Evolutionary conservation across 2,888 invertebrate genomes (phyloP).

Genomic region (Euzophera pinguis): DNA sequence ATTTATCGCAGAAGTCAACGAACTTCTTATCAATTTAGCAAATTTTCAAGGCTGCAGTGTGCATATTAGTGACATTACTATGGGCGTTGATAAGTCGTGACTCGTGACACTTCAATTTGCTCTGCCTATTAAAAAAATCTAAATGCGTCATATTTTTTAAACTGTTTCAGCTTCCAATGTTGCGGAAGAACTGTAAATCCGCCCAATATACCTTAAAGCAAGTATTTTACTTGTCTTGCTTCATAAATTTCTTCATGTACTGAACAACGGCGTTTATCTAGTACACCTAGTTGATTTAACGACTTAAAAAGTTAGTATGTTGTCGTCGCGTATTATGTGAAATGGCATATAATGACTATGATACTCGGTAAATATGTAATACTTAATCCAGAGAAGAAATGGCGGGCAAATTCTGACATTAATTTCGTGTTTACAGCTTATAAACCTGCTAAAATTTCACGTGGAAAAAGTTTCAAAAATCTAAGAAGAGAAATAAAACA

Average conservation of each 20-base stretch:
- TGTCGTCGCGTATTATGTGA: no score
- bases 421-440: no score
- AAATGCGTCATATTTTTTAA: conserved; percentile 3
- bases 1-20: conserved; percentile 61
- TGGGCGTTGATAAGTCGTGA: conserved; percentile 37
- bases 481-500: no score
- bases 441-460: no score
- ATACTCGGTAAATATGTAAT: no score
- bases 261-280: background rate
- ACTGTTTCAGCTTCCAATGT: background rate
- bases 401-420: no score
- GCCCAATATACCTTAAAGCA: no score
- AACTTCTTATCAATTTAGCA: conserved; percentile 63
- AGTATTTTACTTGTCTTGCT: no score
- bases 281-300: background rate
- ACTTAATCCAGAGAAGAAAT: no score
- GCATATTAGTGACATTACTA: conserved; percentile 24
- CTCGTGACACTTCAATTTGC: conserved; percentile 37
- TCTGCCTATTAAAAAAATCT: conserved; percentile 26
- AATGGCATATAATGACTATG: no score
- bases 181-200: background rate
- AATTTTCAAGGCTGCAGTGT: conserved; percentile 43
- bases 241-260: background rate
- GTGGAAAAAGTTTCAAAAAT: no score
- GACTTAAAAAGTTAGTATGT: no score